Conservation (phyloP, 1,140 invertebrate genomes). For the Rhagoletis zephyria region DNA sequence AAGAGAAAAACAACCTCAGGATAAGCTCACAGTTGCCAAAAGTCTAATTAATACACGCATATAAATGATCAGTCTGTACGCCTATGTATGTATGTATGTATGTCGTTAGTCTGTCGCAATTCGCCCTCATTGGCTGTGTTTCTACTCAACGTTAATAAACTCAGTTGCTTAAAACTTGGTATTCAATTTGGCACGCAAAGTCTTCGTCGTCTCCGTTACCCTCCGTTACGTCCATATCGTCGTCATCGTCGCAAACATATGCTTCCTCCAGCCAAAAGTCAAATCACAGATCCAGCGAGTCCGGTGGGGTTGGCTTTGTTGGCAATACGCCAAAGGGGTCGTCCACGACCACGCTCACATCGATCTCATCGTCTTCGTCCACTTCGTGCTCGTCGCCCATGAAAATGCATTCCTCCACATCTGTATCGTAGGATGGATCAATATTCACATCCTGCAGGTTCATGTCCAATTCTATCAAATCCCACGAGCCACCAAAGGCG, state of each 20-base stretch:
- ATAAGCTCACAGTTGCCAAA: neutral
- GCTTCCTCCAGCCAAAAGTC: conserved; percentile 67
- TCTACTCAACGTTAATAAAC: neutral
- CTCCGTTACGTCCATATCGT: neutral
- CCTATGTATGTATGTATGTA: neutral
- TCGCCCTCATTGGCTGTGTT: neutral
- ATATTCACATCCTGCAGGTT: conserved; percentile 71
- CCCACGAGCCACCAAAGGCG: conserved; percentile 72
- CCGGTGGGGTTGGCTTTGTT: conserved; percentile 70
- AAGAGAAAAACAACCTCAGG: neutral
- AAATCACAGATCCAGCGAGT: conserved; percentile 73
- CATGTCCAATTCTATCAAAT: conserved; percentile 70
- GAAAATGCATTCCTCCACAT: conserved; percentile 77
- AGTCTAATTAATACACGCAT: neutral
- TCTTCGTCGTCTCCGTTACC: neutral
- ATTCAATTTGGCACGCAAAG: conserved; percentile 28
- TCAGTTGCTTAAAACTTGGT: conserved; percentile 24
- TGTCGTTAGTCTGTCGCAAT: neutral
- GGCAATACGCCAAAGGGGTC: conserved; percentile 72
- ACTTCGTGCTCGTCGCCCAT: conserved; percentile 71
- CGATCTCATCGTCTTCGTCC: conserved; percentile 67
- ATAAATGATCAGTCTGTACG: neutral
- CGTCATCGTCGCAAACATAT: neutral
- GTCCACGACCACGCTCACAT: conserved; percentile 62
- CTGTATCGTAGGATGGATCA: conserved; percentile 73